Evolutionary conservation across 2,888 invertebrate species (phyloP).

Genomic region (Amphipyra berbera): DNA sequence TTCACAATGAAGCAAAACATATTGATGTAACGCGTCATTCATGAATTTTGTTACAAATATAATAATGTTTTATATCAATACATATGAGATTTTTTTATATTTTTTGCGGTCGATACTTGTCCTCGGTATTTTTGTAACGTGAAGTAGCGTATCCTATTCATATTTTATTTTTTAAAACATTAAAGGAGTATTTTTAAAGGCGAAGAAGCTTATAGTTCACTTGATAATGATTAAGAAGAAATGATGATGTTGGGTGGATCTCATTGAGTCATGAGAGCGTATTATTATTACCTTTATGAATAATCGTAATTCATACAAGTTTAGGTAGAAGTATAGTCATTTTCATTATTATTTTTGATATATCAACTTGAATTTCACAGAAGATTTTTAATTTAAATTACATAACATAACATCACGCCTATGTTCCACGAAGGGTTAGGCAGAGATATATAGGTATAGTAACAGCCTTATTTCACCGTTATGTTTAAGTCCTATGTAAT

Average conservation of each 20-base stretch:
- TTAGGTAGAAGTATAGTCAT: background rate
- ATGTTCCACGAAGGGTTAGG: too few relatives aligned
- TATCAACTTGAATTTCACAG: background rate
- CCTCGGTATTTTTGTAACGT: conserved; percentile 40
- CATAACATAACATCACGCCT: too few relatives aligned
- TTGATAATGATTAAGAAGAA: conserved; percentile 40
- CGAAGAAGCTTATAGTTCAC: conserved; percentile 16
- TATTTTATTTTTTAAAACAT: conserved; percentile 12
- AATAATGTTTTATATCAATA: conserved; percentile 58
- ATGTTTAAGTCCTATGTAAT: too few relatives aligned
- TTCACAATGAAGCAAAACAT: conserved; percentile 66
- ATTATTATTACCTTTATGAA: conserved; percentile 9
- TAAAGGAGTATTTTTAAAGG: conserved; percentile 25
- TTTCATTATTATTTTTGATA: background rate
- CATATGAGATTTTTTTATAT: conserved; percentile 52
- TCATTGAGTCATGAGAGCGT: conserved; percentile 31
- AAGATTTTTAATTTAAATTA: background rate
- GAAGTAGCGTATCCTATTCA: conserved; percentile 57
- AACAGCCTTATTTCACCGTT: too few relatives aligned
- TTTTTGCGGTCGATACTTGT: conserved; percentile 45
- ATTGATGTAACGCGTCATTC: conserved; percentile 53
- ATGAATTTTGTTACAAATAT: conserved; percentile 65
- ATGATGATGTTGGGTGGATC: conserved; percentile 25
- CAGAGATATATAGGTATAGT: too few relatives aligned
- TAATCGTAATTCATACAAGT: background rate